phyloP scores from a whole-genome alignment of 2,797 vertebrate species.

The Pelobates cultripes region DNA sequence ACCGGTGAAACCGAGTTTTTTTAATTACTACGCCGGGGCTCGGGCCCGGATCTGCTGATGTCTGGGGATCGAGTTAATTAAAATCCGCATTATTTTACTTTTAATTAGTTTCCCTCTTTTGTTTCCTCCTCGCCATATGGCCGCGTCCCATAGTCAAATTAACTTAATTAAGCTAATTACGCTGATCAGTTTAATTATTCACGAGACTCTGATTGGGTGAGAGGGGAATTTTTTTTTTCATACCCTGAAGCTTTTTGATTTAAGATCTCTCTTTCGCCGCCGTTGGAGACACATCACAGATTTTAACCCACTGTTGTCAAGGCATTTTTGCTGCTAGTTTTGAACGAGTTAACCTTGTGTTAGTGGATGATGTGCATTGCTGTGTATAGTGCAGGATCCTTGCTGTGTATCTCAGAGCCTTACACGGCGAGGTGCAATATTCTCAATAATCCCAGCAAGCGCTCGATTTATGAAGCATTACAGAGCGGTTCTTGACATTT shows the following conservation, averaged over 20 bases:
- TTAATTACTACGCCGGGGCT: conserved; percentile 79
- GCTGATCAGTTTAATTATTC: conserved; percentile 89
- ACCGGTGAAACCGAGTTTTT: conserved; percentile 81
- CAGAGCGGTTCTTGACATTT: too few species aligned
- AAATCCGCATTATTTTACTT: conserved; percentile 88
- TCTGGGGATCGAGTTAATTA: conserved; percentile 85
- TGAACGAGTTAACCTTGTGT: neutral
- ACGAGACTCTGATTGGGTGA: conserved; percentile 80
- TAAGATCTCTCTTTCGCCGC: conserved; percentile 7
- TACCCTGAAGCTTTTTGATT: conserved; percentile 61
- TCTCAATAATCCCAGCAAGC: too few species aligned
- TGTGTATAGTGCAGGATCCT: too few species aligned
- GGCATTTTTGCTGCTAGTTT: neutral
- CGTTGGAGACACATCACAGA: neutral
- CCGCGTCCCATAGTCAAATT: conserved; percentile 86
- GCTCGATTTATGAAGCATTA: too few species aligned
- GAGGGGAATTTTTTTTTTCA: conserved; percentile 65
- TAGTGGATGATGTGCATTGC: too few species aligned
- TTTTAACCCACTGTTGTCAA: conserved; percentile 23
- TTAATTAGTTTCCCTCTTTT: conserved; percentile 86
- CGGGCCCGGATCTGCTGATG: conserved; percentile 79
- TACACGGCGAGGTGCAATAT: too few species aligned
- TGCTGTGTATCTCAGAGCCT: too few species aligned
- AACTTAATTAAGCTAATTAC: conserved; percentile 91
- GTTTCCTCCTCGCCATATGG: conserved; percentile 84